Percentiles rank a stretch among this genome's conserved stretches.
phyloP scores from a whole-genome alignment of 35 echinoderm and acorn worm species.

The Ophiothrix spiculata region DNA sequence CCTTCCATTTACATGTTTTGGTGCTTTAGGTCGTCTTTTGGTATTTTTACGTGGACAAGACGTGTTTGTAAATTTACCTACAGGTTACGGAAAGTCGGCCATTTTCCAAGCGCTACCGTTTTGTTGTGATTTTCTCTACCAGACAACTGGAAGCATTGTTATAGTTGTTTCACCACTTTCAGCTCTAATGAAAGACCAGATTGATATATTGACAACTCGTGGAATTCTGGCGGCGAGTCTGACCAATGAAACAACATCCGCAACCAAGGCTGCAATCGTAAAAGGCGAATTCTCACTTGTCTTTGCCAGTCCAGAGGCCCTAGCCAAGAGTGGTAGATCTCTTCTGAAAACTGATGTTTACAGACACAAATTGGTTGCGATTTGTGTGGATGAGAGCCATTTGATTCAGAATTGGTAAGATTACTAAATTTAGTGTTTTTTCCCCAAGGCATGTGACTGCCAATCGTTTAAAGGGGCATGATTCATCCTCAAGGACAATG shows the following conservation, averaged over 20 bases:
- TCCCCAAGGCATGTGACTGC: too few relatives aligned
- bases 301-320: conserved; percentile 25
- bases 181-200: conserved; percentile 11
- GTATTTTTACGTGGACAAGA: conserved; percentile 10
- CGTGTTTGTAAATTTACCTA: conserved; percentile 11
- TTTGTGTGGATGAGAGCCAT: too few relatives aligned
- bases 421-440: too few relatives aligned
- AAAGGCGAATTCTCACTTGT: not conserved
- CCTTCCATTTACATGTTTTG: too few relatives aligned
- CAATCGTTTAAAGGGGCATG: too few relatives aligned
- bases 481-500: too few relatives aligned
- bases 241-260: not conserved
- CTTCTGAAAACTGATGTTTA: not conserved
- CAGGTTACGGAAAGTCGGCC: not conserved
- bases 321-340: not conserved
- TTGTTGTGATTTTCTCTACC: not conserved
- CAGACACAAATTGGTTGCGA: not conserved
- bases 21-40: too few relatives aligned
- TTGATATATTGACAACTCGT: not conserved
- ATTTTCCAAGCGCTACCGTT: conserved; percentile 19
- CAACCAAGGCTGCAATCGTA: not conserved
- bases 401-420: too few relatives aligned
- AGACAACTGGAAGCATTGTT: not conserved
- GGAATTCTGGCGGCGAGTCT: not conserved
- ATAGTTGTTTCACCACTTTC: conserved; percentile 9